Percentiles rank a stretch among this genome's conserved stretches.
phyloP scores from a whole-genome alignment of 2,888 invertebrate genomes.

The Leucoma salicis region DNA sequence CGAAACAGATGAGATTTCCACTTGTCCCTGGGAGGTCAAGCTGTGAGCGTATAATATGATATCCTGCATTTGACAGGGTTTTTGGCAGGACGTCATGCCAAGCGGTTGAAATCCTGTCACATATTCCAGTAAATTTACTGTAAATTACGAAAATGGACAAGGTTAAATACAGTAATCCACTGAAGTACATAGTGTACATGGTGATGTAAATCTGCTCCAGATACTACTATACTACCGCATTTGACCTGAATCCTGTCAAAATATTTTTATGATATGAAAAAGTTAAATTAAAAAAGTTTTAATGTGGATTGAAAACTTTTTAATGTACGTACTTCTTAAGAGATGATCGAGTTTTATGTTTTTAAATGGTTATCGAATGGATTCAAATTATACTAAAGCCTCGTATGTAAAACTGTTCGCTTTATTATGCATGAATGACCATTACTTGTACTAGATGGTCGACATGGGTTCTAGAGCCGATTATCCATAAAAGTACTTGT shows the following conservation, averaged over 20 bases:
- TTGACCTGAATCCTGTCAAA: not conserved
- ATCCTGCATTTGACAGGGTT: no score
- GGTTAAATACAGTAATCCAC: no score
- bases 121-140: no score
- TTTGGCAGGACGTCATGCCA: no score
- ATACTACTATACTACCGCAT: no score
- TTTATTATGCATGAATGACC: slow-evolving; percentile 5
- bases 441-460: not conserved
- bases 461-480: not conserved
- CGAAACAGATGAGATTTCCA: no score
- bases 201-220: no score
- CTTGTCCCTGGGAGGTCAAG: no score
- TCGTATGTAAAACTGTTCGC: slow-evolving; percentile 3
- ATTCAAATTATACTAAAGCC: slow-evolving; percentile 3
- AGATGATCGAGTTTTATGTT: not conserved
- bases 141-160: no score
- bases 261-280: not conserved
- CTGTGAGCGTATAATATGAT: no score
- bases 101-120: no score
- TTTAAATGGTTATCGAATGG: slow-evolving; percentile 1
- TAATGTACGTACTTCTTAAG: not conserved
- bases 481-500: slow-evolving; percentile 1
- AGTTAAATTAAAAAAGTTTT: not conserved
- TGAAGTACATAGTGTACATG: no score
- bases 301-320: not conserved